These are phyloP conservation scores for Clanis bilineata DNA, from an alignment of 2,888 invertebrate species.

Conservation along the genomic window DNA sequence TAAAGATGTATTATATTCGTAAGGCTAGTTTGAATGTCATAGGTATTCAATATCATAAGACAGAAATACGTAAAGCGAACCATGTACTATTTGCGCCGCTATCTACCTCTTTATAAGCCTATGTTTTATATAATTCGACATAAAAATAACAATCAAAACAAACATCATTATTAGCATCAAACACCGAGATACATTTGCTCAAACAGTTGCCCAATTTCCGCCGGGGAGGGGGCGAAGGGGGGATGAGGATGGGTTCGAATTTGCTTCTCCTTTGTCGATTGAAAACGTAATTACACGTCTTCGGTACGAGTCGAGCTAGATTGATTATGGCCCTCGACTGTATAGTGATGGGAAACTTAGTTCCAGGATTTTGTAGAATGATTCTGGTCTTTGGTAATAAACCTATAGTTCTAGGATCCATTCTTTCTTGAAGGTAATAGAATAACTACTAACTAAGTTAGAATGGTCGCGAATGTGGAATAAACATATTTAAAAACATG, in stretches of 20 bases:
- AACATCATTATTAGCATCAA: background rate
- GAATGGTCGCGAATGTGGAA: no score
- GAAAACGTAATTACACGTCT: constrained; percentile 37
- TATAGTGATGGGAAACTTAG: background rate
- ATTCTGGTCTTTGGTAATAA: background rate
- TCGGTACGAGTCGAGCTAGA: constrained; percentile 26
- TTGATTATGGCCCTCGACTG: constrained; percentile 24
- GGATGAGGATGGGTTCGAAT: constrained; percentile 3
- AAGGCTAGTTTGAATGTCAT: no score
- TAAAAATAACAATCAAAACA: background rate
- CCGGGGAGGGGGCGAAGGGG: constrained; percentile 23
- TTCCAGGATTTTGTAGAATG: background rate
- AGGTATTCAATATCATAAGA: no score
- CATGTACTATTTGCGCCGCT: no score
- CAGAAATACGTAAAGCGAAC: no score
- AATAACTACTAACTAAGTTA: no score
- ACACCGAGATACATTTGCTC: background rate
- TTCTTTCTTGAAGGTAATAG: no score
- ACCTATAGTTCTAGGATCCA: background rate
- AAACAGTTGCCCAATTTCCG: constrained; percentile 23
- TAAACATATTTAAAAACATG: no score
- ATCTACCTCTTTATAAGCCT: no score
- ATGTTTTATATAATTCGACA: background rate
- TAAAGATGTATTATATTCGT: no score
- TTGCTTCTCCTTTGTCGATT: constrained; percentile 28